Percentiles rank a stretch among this genome's conserved stretches.
These are phyloP conservation scores for Nebria ingens DNA, from an alignment of 1,140 invertebrate genomes.

Conservation along the genomic window DNA sequence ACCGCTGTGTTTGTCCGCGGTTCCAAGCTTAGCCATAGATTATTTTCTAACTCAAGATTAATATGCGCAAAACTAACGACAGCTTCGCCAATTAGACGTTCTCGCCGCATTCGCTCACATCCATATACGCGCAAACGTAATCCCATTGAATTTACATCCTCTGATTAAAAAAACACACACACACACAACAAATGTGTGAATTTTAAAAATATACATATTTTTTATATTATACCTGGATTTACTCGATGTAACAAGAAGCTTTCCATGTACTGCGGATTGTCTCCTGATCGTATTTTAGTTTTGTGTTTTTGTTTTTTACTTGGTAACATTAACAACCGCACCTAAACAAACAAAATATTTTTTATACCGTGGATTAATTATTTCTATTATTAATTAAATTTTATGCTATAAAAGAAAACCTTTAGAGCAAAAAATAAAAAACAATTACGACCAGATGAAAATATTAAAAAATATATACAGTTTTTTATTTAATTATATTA, in stretches of 20 bases:
- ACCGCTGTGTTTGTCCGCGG: conserved; percentile 72
- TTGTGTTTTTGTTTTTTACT: conserved; percentile 89
- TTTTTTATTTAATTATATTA: no score
- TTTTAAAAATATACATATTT: no score
- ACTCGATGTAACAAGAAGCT: conserved; percentile 84
- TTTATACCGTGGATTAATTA: no score
- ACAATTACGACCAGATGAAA: conserved; percentile 12
- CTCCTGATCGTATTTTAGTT: conserved; percentile 78
- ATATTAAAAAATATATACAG: no score
- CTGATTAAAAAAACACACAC: conserved; percentile 34
- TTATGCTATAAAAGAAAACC: no score
- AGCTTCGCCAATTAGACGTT: conserved; percentile 83
- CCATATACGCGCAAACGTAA: conserved; percentile 84
- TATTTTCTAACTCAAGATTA: conserved; percentile 80
- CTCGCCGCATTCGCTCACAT: conserved; percentile 78
- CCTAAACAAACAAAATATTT: no score
- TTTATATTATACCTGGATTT: conserved; percentile 56
- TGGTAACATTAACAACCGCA: conserved; percentile 75
- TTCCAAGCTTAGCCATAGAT: conserved; percentile 77
- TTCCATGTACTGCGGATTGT: conserved; percentile 85
- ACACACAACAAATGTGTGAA: no score
- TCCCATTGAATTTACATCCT: conserved; percentile 86
- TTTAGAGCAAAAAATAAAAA: conserved; percentile 9
- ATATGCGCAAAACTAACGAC: conserved; percentile 78
- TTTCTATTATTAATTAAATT: no score